Conservation (phyloP, 2,113 vertebrate species). For the Colinus virginianus region DNA sequence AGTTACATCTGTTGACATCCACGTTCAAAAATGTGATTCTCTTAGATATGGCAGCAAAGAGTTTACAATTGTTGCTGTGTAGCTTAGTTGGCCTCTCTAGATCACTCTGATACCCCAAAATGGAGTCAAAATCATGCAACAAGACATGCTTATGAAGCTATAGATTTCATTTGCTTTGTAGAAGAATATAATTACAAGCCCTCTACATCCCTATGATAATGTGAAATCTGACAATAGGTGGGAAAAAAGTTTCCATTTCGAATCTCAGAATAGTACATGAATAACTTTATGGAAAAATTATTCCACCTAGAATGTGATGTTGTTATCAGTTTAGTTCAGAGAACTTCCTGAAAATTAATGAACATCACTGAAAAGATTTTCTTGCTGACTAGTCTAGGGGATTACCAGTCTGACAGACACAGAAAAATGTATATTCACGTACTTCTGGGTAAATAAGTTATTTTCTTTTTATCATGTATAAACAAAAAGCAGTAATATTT, state of each 20-base stretch:
- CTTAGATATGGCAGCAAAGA: not conserved
- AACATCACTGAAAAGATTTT: slow-evolving; percentile 47
- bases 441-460: slow-evolving; percentile 35
- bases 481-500: slow-evolving; percentile 54
- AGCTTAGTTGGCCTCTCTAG: not conserved
- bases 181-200: not conserved
- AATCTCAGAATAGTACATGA: slow-evolving; percentile 9
- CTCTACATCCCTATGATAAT: not conserved
- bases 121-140: not conserved
- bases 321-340: slow-evolving; percentile 59
- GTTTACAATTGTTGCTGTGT: not conserved
- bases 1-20: not conserved
- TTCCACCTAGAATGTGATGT: not conserved
- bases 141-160: not conserved
- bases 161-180: not conserved
- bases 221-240: not conserved
- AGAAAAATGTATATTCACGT: not conserved
- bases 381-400: slow-evolving; percentile 40
- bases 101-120: not conserved
- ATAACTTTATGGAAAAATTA: slow-evolving; percentile 49
- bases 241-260: not conserved
- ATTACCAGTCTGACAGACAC: slow-evolving; percentile 47
- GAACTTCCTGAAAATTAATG: slow-evolving; percentile 67
- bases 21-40: not conserved
- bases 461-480: slow-evolving; percentile 57